These are phyloP conservation scores for Otocyon megalotis DNA, from an alignment of 2,113 vertebrate genomes.

Conservation along the genomic window DNA sequence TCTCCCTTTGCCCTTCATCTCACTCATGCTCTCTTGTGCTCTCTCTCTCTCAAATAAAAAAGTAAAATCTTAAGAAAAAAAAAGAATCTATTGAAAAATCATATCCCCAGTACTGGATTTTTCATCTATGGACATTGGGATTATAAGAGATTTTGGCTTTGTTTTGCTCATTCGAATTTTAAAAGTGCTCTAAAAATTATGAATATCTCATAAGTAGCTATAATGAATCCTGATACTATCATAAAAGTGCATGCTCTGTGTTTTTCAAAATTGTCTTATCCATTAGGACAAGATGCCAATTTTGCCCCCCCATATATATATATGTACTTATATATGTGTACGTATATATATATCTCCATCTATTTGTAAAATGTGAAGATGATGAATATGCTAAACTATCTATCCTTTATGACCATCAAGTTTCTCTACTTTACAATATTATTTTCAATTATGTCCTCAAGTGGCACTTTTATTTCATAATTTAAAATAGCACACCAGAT, in stretches of 20 bases:
- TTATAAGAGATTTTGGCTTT: conserved; percentile 10
- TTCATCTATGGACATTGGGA: neutral
- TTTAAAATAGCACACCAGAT: conserved; percentile 69
- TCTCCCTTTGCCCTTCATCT: too few species aligned
- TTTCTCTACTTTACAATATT: conserved; percentile 59
- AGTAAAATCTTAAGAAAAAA: neutral
- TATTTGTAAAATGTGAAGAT: conserved; percentile 68
- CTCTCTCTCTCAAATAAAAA: too few species aligned
- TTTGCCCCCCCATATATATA: neutral
- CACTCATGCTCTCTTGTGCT: too few species aligned
- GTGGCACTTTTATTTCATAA: conserved; percentile 71
- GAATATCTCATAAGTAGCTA: conserved; percentile 29
- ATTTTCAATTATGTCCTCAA: conserved; percentile 68
- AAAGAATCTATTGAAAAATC: neutral
- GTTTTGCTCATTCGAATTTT: conserved; percentile 49
- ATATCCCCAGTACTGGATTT: neutral
- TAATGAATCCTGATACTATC: conserved; percentile 37
- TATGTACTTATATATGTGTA: neutral
- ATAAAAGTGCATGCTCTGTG: neutral
- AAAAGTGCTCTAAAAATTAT: neutral
- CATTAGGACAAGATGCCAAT: conserved; percentile 24
- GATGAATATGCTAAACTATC: neutral
- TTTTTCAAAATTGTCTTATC: conserved; percentile 47
- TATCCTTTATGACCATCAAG: conserved; percentile 67
- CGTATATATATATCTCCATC: neutral